Conservation (phyloP, 2,888 invertebrate species). For the Tiliacea aurago region DNA sequence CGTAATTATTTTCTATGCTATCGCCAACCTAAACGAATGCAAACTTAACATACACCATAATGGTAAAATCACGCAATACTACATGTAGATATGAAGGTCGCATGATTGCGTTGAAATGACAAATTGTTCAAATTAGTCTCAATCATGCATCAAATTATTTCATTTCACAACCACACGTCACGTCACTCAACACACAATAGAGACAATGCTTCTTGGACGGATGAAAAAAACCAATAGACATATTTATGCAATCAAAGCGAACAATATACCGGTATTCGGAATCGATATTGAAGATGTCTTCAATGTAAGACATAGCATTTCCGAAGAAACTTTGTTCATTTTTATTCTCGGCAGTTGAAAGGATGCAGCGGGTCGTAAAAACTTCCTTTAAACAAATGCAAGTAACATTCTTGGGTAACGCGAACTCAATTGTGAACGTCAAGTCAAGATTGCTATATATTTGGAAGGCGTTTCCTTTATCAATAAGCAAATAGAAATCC, state of each 20-base stretch:
- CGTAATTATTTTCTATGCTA: constrained; percentile 34
- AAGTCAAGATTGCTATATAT: constrained; percentile 39
- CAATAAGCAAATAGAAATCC: constrained; percentile 57
- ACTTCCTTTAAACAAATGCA: constrained; percentile 54
- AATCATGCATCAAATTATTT: constrained; percentile 69
- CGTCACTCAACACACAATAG: constrained; percentile 58
- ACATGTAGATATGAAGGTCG: constrained; percentile 67
- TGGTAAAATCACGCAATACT: constrained; percentile 52
- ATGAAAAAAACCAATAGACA: constrained; percentile 57
- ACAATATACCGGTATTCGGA: constrained; percentile 62
- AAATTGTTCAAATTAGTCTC: constrained; percentile 75
- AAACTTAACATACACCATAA: constrained; percentile 19
- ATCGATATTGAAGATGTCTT: constrained; percentile 64
- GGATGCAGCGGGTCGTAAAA: constrained; percentile 53
- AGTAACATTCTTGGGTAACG: constrained; percentile 27
- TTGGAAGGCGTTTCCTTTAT: constrained; percentile 56
- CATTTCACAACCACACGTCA: constrained; percentile 70
- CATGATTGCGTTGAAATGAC: constrained; percentile 72
- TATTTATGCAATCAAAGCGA: constrained; percentile 61
- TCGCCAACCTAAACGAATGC: constrained; percentile 24
- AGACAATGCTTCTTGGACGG: constrained; percentile 53
- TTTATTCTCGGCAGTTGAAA: constrained; percentile 56
- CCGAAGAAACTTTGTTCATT: constrained; percentile 59
- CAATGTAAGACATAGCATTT: constrained; percentile 53
- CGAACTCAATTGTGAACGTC: constrained; percentile 9